phyloP scores from a whole-genome alignment of 2,888 invertebrate genomes.

The Drosophila lutescens region DNA sequence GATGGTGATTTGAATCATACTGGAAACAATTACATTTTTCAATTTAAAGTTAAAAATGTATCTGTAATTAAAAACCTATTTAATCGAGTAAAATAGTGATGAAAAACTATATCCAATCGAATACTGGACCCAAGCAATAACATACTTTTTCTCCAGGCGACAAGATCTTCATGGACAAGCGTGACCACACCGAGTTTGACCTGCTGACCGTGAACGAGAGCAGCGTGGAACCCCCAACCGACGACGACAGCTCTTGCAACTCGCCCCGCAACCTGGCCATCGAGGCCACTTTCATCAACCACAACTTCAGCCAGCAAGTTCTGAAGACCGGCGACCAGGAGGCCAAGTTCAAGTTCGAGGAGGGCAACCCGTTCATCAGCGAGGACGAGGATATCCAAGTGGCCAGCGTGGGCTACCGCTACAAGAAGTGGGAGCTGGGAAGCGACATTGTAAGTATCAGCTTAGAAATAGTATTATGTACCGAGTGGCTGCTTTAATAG shows the following conservation, averaged over 20 bases:
- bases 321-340: conserved; percentile 89
- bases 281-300: conserved; percentile 99
- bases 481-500: too few species aligned
- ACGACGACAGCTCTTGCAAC: conserved; percentile 97
- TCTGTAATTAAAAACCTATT: too few species aligned
- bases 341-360: conserved; percentile 94
- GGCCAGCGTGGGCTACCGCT: conserved; percentile 98
- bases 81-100: too few species aligned
- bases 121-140: background rate
- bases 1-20: too few species aligned
- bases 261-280: conserved; percentile 97
- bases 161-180: conserved; percentile 98
- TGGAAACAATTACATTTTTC: too few species aligned
- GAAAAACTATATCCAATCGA: too few species aligned
- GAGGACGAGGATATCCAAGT: conserved; percentile 97
- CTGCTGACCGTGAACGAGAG: conserved; percentile 99
- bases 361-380: conserved; percentile 96
- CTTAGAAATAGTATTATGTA: too few species aligned
- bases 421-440: conserved; percentile 98
- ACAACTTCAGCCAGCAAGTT: conserved; percentile 99
- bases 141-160: conserved; percentile 86
- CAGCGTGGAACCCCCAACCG: conserved; percentile 98
- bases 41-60: too few species aligned
- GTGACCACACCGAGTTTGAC: conserved; percentile 99
- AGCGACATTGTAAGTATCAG: conserved; percentile 91